These are phyloP conservation scores for Meteorus colon DNA, from an alignment of 2,888 invertebrate genomes.

Conservation along the genomic window DNA sequence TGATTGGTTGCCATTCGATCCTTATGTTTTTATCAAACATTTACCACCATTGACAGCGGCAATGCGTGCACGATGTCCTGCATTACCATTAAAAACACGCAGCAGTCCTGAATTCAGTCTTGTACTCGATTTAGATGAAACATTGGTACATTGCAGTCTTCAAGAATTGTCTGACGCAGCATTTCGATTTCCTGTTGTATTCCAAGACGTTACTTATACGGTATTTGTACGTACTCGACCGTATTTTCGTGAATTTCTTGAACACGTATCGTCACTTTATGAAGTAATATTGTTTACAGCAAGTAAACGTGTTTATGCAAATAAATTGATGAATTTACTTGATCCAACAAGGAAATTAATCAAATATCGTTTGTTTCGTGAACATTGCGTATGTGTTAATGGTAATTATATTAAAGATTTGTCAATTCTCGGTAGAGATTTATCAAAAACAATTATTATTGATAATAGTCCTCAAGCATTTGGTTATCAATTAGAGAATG, in stretches of 20 bases:
- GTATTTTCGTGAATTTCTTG: slow-evolving; percentile 92
- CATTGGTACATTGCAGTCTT: slow-evolving; percentile 94
- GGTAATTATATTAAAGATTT: slow-evolving; percentile 98
- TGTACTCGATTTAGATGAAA: slow-evolving; percentile 86
- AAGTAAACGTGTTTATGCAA: slow-evolving; percentile 95
- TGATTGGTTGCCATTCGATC: slow-evolving; percentile 89
- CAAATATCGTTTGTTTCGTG: slow-evolving; percentile 93
- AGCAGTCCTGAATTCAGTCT: slow-evolving; percentile 95
- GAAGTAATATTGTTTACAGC: slow-evolving; percentile 97
- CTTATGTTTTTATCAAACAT: slow-evolving; percentile 93
- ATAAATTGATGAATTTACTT: slow-evolving; percentile 91
- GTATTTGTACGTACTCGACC: slow-evolving; percentile 92
- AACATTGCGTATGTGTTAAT: slow-evolving; percentile 95
- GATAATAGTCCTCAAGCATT: slow-evolving; percentile 96
- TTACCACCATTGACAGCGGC: slow-evolving; percentile 87
- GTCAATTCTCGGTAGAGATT: slow-evolving; percentile 92
- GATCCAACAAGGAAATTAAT: slow-evolving; percentile 93
- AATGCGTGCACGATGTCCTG: slow-evolving; percentile 84
- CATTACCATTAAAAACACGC: slow-evolving; percentile 91
- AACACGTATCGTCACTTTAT: slow-evolving; percentile 88
- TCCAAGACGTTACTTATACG: slow-evolving; percentile 93
- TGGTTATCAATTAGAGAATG: slow-evolving; percentile 94
- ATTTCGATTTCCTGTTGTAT: slow-evolving; percentile 93
- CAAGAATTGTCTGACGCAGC: slow-evolving; percentile 94
- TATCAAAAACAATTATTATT: slow-evolving; percentile 90